phyloP scores from a whole-genome alignment of 2,797 vertebrate species.

The Rhincodon typus region DNA sequence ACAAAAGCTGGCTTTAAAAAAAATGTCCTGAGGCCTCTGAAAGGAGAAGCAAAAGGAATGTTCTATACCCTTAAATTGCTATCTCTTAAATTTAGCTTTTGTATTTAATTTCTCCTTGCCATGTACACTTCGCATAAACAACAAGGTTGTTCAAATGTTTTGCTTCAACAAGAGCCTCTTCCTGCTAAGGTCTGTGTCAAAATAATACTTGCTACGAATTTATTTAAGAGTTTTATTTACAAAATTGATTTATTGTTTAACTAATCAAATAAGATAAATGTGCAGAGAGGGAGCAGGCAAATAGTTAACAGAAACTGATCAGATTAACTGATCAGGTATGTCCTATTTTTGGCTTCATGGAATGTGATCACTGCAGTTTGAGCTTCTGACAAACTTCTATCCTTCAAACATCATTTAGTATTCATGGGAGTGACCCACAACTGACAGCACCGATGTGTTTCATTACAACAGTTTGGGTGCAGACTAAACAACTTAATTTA shows the following conservation, averaged over 20 bases:
- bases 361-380: conserved; percentile 23
- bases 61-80: background rate
- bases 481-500: conserved; percentile 21
- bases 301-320: background rate
- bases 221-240: background rate
- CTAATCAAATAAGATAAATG: background rate
- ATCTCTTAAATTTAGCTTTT: background rate
- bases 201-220: background rate
- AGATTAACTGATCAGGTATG: conserved; percentile 27
- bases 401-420: conserved; percentile 13
- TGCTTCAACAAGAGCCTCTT: background rate
- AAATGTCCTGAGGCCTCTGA: background rate
- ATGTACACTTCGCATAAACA: background rate
- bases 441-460: background rate
- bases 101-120: background rate
- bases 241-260: conserved; percentile 1
- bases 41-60: background rate
- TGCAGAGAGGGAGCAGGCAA: background rate
- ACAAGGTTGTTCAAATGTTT: background rate
- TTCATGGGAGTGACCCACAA: conserved; percentile 23
- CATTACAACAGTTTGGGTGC: background rate
- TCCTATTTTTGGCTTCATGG: conserved; percentile 19
- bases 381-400: background rate
- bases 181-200: background rate
- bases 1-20: background rate